Base-by-base conservation (phyloP, 2,888 invertebrate genomes). In the Sphinx pinastri region DNA sequence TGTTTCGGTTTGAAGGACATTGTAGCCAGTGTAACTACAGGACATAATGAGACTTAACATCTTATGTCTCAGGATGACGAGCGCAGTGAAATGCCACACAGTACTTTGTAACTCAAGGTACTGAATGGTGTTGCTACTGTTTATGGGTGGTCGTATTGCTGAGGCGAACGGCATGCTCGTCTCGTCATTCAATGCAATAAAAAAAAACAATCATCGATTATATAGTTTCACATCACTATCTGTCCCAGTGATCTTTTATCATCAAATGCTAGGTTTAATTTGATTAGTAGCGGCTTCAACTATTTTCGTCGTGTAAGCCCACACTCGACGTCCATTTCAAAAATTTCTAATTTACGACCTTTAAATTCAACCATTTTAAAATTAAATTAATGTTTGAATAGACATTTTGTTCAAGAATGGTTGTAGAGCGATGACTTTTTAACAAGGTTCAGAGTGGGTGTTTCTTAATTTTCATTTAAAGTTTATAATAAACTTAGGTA, bases 321-420 rank as follows among this genome's bases (percentile, higher is more conserved):
- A 81, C 76, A 89, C 90, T 90, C 88, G 88, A 76, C 80, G 87
- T 86, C 84, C 86, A 84, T 82, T 71, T 82, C 86, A 85, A 88
- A 86, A 91, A 85, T 88, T 84, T 87, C 75, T 82, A 90, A 93
- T 91, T 89, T 92, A 92, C 82, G 88, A 79, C 81, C 82, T 87
- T 91, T 92, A 87, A 90, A 91, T 87, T 85, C 74, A 74, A 81
- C 77, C 79, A 82, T 76, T 86, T 89, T 85, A 84, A 88, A 88
- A 59, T 67, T 70, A 58, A 49, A 58, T 57, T 57, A 14, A 49
- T 49, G 13, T 19, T 60, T 63, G 47, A 49, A 13, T 6, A 16
- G 60, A 11, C 13, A 16, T 63, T 63, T 49, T 19, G 19, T 55
- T 12, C 19, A 19, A n/a, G n/a, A 54, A 54, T 54, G 54, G 8